Base-by-base conservation (phyloP, 2,797 vertebrate species). In the Pampus argenteus region DNA sequence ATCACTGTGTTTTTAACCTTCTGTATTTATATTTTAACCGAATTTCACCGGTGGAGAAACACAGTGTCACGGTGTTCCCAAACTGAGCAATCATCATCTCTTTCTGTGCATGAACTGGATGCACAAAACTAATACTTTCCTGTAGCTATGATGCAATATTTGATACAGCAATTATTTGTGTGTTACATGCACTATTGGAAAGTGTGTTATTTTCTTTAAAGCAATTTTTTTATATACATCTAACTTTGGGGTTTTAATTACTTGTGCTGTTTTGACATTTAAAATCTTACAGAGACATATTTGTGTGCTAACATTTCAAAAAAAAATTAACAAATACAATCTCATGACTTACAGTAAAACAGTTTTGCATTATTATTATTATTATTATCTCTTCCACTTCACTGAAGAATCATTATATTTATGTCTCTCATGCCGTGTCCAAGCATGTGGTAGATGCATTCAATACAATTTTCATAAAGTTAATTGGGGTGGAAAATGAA, bases 21-120 rank as follows among this genome's bases (percentile, higher is more conserved):
- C 50, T 62, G 60, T 78, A 31, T 78, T 82, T 79, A 28, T 79
- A 45, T 67, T 85, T 76, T 73, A 82, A 83, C 71, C 76, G 85
- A 76, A 80, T 79, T 29, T 78, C 55, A 74, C 17, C 18, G 20
- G 44, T 55, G 42, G 45, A 72, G 48, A 45, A 65, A 58, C 29
- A 64, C 38, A n/a, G 31, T 42, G 36, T 71, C 9, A 42, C 48
- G 29, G 9, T 34, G 45, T 66, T 71, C 59, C 58, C 23, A 69
- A 56, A 71, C 64, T 40, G 20, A 66, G 31, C 15, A 57, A 44
- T 67, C 29, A 40, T 52, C 8, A 36, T 73, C 65, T 77, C 5
- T 26, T 49, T 59, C n/a, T 74, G 71, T 77, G 69, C 56, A 34
- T 68, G 48, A 36, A 51, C 28, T 54, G 4, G 56, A 74, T 36